These are phyloP conservation scores for Timandra comae DNA, from an alignment of 2,888 invertebrate species.

Conservation along the genomic window DNA sequence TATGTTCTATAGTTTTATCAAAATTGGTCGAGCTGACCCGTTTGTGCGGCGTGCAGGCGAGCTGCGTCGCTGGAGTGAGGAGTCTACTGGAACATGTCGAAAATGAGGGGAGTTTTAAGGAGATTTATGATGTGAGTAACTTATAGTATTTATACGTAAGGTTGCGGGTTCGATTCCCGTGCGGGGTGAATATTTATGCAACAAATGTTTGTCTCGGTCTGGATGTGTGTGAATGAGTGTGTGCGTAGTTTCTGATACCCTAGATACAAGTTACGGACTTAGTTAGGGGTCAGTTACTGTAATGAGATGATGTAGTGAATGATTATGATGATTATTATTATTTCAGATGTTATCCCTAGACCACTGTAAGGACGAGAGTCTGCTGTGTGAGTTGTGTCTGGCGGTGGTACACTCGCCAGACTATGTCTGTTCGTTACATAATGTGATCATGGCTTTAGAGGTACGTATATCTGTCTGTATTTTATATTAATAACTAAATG, in stretches of 20 bases:
- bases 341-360: background rate
- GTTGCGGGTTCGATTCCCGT: too few species aligned
- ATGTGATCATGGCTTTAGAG: background rate
- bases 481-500: too few species aligned
- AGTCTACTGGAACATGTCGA: background rate
- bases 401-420: background rate
- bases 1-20: slow-evolving; percentile 1
- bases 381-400: background rate
- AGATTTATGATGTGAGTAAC: background rate
- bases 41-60: background rate
- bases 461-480: too few species aligned
- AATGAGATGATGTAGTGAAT: too few species aligned
- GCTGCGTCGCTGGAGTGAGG: background rate
- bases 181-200: too few species aligned
- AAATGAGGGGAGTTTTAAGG: background rate
- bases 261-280: too few species aligned
- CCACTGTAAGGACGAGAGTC: background rate
- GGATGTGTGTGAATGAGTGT: too few species aligned
- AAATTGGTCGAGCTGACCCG: background rate
- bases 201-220: too few species aligned
- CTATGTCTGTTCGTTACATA: background rate
- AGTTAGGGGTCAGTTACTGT: too few species aligned
- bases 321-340: too few species aligned
- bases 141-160: background rate
- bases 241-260: too few species aligned